Evolutionary conservation across 1,140 invertebrate species (phyloP).

Genomic region (Micrasema minimum): DNA sequence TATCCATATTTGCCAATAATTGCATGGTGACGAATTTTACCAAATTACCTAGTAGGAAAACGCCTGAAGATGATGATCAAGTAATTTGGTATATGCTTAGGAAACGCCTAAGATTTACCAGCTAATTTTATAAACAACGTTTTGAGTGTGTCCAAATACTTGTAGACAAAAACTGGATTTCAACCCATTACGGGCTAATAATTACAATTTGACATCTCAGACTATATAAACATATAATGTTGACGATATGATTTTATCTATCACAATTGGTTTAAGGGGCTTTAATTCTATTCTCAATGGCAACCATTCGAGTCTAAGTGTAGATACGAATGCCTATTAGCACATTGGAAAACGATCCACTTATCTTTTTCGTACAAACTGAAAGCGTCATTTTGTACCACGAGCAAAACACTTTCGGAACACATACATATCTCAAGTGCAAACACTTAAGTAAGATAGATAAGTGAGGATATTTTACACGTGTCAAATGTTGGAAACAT

Average conservation of each 20-base stretch:
- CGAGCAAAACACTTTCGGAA: conserved; percentile 5
- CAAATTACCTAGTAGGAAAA: no score
- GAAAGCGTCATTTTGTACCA: conserved; percentile 1
- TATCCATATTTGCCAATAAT: no score
- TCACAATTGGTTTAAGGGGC: conserved; percentile 4
- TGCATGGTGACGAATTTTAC: no score
- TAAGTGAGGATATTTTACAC: conserved; percentile 12
- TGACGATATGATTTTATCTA: conserved; percentile 2
- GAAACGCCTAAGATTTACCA: no score
- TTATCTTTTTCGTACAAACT: conserved; percentile 17
- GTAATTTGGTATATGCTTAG: no score
- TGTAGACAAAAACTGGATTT: no score
- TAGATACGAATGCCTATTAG: conserved; percentile 20
- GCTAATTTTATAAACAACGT: no score
- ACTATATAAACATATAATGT: no score
- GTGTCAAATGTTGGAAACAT: conserved; percentile 18
- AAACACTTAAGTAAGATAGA: conserved; percentile 7
- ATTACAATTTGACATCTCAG: no score
- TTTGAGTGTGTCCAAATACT: no score
- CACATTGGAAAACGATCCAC: conserved; percentile 31
- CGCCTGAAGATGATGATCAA: no score
- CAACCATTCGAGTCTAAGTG: neutral
- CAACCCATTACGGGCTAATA: no score
- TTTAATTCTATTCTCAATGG: conserved; percentile 6
- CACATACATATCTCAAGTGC: conserved; percentile 17